phyloP scores from a whole-genome alignment of 2,888 invertebrate species.

The Dicyrtoma fusca region DNA sequence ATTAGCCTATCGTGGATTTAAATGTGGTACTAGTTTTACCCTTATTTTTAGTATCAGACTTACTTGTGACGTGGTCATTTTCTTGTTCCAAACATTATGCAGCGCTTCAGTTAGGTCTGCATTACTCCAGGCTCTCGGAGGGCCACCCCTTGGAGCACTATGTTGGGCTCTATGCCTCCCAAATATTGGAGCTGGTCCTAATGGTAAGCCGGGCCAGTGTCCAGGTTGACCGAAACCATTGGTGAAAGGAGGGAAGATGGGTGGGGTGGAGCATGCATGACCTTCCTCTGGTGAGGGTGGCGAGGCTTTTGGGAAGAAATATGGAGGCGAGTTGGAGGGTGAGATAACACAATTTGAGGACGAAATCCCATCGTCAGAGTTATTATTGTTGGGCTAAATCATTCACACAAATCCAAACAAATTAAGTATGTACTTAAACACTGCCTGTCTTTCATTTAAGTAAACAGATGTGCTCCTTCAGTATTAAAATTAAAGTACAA shows the following conservation, averaged over 20 bases:
- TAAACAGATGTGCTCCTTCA: too few relatives aligned
- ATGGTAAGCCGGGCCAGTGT: conserved; percentile 47
- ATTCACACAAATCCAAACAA: too few relatives aligned
- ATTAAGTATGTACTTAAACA: too few relatives aligned
- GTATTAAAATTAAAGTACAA: too few relatives aligned
- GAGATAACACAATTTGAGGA: conserved; percentile 33
- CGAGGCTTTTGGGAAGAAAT: conserved; percentile 35
- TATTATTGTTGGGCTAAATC: conserved; percentile 27
- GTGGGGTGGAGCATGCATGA: conserved; percentile 34
- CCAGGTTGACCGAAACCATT: conserved; percentile 35
- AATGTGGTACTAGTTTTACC: neutral
- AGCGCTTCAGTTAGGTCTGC: conserved; percentile 86
- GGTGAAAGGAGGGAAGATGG: conserved; percentile 36
- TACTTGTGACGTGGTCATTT: conserved; percentile 79
- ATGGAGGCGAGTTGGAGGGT: conserved; percentile 29
- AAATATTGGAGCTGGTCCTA: conserved; percentile 50
- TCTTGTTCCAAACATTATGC: conserved; percentile 93
- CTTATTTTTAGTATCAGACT: neutral
- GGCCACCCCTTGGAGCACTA: conserved; percentile 86
- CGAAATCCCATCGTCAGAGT: conserved; percentile 36
- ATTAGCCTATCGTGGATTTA: neutral
- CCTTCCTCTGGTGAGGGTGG: conserved; percentile 37
- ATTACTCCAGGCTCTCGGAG: conserved; percentile 90
- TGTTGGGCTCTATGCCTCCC: conserved; percentile 84
- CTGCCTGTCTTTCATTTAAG: too few relatives aligned